A percentile compares a stretch with the other conserved stretches of the same genome.
Evolutionary conservation across 2,888 invertebrate genomes (phyloP).

Genomic region (Barypeithes pellucidus): DNA sequence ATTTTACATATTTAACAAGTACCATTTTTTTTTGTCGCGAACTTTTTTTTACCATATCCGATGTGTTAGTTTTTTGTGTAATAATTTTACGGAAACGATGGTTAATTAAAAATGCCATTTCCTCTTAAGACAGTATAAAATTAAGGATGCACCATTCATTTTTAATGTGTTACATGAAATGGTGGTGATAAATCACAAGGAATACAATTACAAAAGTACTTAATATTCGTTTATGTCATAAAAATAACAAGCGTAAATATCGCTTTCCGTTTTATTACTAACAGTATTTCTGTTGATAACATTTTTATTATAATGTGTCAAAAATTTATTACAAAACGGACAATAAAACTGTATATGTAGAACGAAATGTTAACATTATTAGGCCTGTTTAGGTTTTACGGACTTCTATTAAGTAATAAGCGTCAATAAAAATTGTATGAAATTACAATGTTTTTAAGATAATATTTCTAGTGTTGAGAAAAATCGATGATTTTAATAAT

Average conservation of each 20-base stretch:
- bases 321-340: slow-evolving; percentile 14
- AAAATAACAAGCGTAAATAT: slow-evolving; percentile 7
- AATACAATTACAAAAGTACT: slow-evolving; percentile 6
- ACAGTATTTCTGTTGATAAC: slow-evolving; percentile 8
- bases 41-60: background rate
- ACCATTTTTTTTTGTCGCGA: no score
- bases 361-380: slow-evolving; percentile 7
- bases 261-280: slow-evolving; percentile 15
- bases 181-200: slow-evolving; percentile 2
- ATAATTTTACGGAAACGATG: slow-evolving; percentile 1
- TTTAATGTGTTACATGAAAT: background rate
- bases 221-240: slow-evolving; percentile 7
- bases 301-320: slow-evolving; percentile 25
- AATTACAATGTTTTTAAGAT: no score
- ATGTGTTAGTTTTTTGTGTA: background rate
- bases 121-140: background rate
- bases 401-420: no score
- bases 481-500: no score
- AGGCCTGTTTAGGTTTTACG: background rate
- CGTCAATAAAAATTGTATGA: no score
- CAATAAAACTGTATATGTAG: slow-evolving; percentile 21
- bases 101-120: background rate
- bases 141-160: slow-evolving; percentile 5
- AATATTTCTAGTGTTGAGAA: no score
- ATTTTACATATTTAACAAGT: no score